These are phyloP conservation scores for Trinorchestia longiramus DNA, from an alignment of 1,140 invertebrate species.

Conservation along the genomic window DNA sequence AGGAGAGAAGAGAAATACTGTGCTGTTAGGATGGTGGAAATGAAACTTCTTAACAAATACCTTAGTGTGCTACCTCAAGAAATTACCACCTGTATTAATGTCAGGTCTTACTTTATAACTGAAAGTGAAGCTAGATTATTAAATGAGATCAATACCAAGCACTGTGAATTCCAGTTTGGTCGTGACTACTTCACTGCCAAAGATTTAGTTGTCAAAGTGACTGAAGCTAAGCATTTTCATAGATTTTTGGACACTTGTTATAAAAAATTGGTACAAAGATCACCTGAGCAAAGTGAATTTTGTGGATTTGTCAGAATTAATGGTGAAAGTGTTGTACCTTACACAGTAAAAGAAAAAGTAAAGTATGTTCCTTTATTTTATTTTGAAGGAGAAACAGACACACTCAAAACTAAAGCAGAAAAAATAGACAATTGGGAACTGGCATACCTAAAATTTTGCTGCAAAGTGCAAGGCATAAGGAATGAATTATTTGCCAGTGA, in stretches of 20 bases:
- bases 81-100: constrained; percentile 80
- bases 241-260: constrained; percentile 90
- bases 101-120: constrained; percentile 93
- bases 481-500: constrained; percentile 91
- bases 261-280: constrained; percentile 79
- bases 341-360: constrained; percentile 85
- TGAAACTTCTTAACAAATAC: constrained; percentile 83
- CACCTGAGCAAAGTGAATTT: constrained; percentile 76
- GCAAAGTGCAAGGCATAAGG: constrained; percentile 91
- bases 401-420: constrained; percentile 84
- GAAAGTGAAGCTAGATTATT: constrained; percentile 88
- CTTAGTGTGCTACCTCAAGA: constrained; percentile 68
- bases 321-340: constrained; percentile 93
- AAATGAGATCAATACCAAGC: constrained; percentile 93
- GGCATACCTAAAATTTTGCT: constrained; percentile 92
- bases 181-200: constrained; percentile 88
- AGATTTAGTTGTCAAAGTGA: constrained; percentile 88
- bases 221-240: constrained; percentile 91
- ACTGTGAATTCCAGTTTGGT: constrained; percentile 92
- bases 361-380: constrained; percentile 91
- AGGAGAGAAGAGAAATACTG: constrained; percentile 86
- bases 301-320: constrained; percentile 95
- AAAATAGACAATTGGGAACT: constrained; percentile 90
- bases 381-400: constrained; percentile 92
- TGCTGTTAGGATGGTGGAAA: constrained; percentile 90